Conservation (phyloP, 2,113 vertebrate genomes). For the Saccopteryx bilineata region DNA sequence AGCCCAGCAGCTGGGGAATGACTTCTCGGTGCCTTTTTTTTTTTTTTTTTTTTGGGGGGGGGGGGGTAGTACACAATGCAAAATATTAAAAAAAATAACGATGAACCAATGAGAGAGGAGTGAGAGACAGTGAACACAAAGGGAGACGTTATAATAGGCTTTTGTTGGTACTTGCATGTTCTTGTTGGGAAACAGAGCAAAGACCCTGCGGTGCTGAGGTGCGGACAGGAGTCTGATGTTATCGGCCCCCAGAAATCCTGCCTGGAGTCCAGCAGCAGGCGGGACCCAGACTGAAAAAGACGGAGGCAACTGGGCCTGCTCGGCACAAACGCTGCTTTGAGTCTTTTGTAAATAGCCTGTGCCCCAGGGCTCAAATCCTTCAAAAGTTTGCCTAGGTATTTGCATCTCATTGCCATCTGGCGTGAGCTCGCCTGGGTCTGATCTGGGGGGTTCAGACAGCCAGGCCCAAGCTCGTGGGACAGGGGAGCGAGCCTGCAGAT, state of each 20-base stretch:
- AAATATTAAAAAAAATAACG: background rate
- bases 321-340: constrained; percentile 80
- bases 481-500: constrained; percentile 53
- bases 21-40: background rate
- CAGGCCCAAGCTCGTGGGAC: constrained; percentile 78
- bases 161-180: constrained; percentile 86
- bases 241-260: constrained; percentile 84
- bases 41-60: background rate
- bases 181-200: constrained; percentile 82
- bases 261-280: constrained; percentile 86
- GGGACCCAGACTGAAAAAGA: constrained; percentile 81
- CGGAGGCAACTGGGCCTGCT: constrained; percentile 75
- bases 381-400: constrained; percentile 86
- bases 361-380: constrained; percentile 86
- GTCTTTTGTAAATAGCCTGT: constrained; percentile 85
- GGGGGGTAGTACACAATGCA: constrained; percentile 62
- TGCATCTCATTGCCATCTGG: constrained; percentile 84
- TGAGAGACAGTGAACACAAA: constrained; percentile 70
- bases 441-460: constrained; percentile 80
- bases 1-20: background rate
- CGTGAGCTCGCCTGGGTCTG: constrained; percentile 74
- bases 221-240: constrained; percentile 86
- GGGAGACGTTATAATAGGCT: constrained; percentile 76
- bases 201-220: constrained; percentile 85
- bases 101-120: constrained; percentile 37